Percentiles rank a stretch among this genome's conserved stretches.
Conservation (phyloP, 53 echinoderm and acorn worm species). For the Pentamera pediparva region DNA sequence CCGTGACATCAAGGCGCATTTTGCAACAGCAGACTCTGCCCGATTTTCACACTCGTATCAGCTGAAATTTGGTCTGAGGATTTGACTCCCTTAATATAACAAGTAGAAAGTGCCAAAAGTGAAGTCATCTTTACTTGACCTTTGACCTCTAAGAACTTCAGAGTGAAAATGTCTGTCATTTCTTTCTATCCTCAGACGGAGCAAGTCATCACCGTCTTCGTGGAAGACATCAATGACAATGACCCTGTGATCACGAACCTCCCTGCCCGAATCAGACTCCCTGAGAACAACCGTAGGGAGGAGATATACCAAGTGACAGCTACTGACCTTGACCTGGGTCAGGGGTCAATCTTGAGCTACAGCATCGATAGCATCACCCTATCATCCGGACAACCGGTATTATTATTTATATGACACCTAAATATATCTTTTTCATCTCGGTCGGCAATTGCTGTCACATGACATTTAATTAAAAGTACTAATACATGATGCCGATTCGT, state of each 20-base stretch:
- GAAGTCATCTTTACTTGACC: too few relatives aligned
- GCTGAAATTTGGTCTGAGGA: too few relatives aligned
- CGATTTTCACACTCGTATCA: too few relatives aligned
- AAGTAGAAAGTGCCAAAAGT: too few relatives aligned
- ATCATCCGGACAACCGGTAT: conserved; percentile 33
- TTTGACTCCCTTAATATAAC: too few relatives aligned
- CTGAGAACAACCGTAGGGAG: conserved; percentile 40
- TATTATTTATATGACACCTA: neutral
- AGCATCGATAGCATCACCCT: conserved; percentile 37
- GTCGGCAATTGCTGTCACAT: too few relatives aligned
- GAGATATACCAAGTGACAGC: conserved; percentile 46
- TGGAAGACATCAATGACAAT: conserved; percentile 82
- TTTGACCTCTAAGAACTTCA: too few relatives aligned
- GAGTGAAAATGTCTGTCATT: too few relatives aligned
- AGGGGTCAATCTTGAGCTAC: conserved; percentile 29
- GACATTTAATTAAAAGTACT: too few relatives aligned
- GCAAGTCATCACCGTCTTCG: conserved; percentile 23
- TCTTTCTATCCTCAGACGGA: conserved; percentile 29
- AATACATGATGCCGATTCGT: too few relatives aligned
- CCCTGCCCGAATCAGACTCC: conserved; percentile 39
- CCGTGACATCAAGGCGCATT: too few relatives aligned
- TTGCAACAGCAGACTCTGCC: too few relatives aligned
- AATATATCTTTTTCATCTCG: neutral
- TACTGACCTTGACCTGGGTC: conserved; percentile 46
- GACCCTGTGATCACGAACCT: conserved; percentile 62